Conservation (phyloP, 2,113 vertebrate genomes). For the Synodontis membranacea region DNA sequence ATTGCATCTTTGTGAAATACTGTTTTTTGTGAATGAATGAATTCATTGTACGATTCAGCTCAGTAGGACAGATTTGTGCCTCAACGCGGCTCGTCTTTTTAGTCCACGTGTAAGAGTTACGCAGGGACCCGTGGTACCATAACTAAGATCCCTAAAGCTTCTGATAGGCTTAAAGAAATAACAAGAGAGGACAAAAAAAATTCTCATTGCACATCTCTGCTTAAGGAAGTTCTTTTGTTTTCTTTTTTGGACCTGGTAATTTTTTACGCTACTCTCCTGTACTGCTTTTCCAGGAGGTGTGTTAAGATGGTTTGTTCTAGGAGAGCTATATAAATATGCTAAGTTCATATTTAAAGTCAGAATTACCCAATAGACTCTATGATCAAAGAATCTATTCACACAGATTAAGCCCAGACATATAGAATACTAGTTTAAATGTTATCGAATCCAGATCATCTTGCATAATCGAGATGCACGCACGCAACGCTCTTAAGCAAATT, state of each 20-base stretch:
- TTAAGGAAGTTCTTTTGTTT: no score
- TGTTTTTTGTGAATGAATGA: background rate
- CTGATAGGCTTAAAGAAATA: constrained; percentile 34
- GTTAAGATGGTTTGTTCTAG: no score
- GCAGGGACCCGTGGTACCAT: background rate
- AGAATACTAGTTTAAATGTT: background rate
- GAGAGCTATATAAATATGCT: background rate
- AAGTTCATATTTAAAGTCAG: background rate
- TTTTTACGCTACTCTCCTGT: no score
- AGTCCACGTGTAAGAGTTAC: background rate
- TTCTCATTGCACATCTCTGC: background rate
- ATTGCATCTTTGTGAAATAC: background rate
- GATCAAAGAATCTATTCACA: background rate
- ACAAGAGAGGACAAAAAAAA: background rate
- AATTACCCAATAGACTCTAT: background rate
- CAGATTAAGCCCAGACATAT: background rate
- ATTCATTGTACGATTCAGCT: background rate
- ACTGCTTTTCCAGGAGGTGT: no score
- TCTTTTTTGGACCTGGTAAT: no score
- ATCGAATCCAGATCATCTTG: background rate
- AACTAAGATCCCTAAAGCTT: constrained; percentile 33
- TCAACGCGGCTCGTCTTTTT: background rate
- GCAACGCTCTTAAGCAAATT: background rate
- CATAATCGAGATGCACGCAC: background rate
- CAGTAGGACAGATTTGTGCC: constrained; percentile 2